Evolutionary conservation across 64 coral and sea anemone genomes (phyloP).

Genomic region (Dendronephthya gigantea): DNA sequence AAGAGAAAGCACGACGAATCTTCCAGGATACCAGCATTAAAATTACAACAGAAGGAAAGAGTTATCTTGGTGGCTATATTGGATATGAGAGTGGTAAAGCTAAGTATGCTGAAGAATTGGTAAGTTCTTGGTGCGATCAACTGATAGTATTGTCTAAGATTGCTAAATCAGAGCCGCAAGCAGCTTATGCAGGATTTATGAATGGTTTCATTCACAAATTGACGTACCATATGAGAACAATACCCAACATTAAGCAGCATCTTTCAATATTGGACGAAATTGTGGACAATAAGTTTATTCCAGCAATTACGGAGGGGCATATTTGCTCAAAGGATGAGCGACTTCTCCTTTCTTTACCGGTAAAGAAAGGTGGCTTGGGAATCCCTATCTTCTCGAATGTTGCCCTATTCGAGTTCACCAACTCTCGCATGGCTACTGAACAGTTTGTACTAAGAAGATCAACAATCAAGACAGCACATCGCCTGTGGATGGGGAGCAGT

Average conservation of each 20-base stretch:
- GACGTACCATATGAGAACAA: slow-evolving; percentile 38
- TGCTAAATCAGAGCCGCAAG: slow-evolving; percentile 23
- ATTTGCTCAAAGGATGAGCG: slow-evolving; percentile 38
- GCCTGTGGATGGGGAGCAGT: background rate
- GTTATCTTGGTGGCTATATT: slow-evolving; percentile 31
- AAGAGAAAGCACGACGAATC: background rate
- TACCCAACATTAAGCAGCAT: slow-evolving; percentile 36
- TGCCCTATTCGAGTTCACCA: slow-evolving; percentile 24
- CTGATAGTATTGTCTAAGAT: slow-evolving; percentile 26
- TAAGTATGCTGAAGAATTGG: slow-evolving; percentile 22
- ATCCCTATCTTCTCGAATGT: slow-evolving; percentile 36
- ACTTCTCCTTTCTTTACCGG: slow-evolving; percentile 43
- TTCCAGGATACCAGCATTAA: slow-evolving; percentile 23
- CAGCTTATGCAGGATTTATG: slow-evolving; percentile 28
- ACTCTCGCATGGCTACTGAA: slow-evolving; percentile 3
- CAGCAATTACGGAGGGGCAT: slow-evolving; percentile 37
- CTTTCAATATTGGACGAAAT: slow-evolving; percentile 8
- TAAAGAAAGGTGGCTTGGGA: slow-evolving; percentile 44
- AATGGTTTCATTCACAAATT: slow-evolving; percentile 23
- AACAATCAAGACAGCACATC: slow-evolving; percentile 8
- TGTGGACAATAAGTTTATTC: slow-evolving; percentile 24
- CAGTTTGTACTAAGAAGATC: slow-evolving; percentile 42
- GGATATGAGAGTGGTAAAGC: background rate
- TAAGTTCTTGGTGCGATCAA: slow-evolving; percentile 26
- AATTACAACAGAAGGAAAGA: slow-evolving; percentile 39